Evolutionary conservation across 2,797 vertebrate genomes (phyloP).

Genomic region (Melanotaenia trifasciata): DNA sequence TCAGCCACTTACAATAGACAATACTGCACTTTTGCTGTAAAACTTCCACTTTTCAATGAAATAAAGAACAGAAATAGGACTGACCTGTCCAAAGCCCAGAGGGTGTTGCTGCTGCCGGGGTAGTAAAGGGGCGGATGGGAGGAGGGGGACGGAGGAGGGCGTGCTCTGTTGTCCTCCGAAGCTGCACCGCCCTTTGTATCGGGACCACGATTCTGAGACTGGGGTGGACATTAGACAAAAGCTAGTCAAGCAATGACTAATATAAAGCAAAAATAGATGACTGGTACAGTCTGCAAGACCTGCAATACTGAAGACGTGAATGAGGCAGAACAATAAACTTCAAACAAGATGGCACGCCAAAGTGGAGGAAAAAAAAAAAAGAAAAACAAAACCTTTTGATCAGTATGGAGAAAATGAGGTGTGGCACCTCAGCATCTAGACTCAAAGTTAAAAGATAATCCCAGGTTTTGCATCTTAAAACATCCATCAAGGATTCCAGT

Average conservation of each 20-base stretch:
- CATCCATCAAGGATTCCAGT: not conserved
- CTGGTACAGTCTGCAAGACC: conserved; percentile 31
- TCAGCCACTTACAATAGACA: not conserved
- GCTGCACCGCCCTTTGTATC: conserved; percentile 90
- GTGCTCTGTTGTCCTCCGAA: conserved; percentile 83
- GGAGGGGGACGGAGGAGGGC: conserved; percentile 82
- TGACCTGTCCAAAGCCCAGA: conserved; percentile 91
- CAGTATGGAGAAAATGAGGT: not conserved
- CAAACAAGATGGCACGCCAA: conserved; percentile 49
- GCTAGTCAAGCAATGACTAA: conserved; percentile 9
- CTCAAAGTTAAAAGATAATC: not conserved
- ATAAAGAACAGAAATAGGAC: conserved; percentile 30
- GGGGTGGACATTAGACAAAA: conserved; percentile 26
- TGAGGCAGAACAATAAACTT: conserved; percentile 6
- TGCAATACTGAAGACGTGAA: conserved; percentile 15
- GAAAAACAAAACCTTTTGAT: not conserved
- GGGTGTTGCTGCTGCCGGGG: conserved; percentile 89
- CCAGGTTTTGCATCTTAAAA: not conserved
- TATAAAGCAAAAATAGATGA: conserved; percentile 2
- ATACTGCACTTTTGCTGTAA: not conserved
- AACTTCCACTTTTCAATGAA: not conserved
- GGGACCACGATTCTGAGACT: conserved; percentile 88
- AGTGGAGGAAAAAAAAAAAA: not conserved
- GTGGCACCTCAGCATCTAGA: not conserved
- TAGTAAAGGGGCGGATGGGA: conserved; percentile 80